Evolutionary conservation across 2,113 vertebrate species (phyloP), one percentile per base, ranked within the genome.

Genomic region (Guaruba guarouba): DNA sequence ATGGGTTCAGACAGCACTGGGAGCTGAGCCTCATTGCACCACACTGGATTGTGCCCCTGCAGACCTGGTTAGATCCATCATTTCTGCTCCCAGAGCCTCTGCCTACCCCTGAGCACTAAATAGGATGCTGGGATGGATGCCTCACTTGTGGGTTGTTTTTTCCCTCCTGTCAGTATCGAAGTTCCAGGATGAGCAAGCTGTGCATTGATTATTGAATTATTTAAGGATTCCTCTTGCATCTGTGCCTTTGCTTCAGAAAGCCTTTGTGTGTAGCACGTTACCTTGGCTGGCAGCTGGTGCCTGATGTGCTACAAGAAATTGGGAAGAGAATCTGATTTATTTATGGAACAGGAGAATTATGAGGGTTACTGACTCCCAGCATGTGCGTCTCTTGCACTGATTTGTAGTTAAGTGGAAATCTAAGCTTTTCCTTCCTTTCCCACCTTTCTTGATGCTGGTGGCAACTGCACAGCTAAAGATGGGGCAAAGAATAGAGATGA

Each of bases 121-220:
- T 9, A 24, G 31, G 52, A 62, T 22, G 4, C 5, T 71, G 48
- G 35, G 57, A 41, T 14, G 17, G 31, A 9, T 55, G 62, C 43
- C 69, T 62, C 4, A 2, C 48, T 89, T 76, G 28, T 48, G 66
- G 19, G 43, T 68, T 59, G 6, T 4, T 82, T 88, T 77, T 82
- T 33, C 54, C 35, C 46, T 85, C 31, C 57, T 86, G 31, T 51
- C 79, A 33, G 68, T 86, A 80, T 90, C 0, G 0, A 64, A 86
- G 83, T 86, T 90, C 74, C 83, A 84, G 44, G 39, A 78, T 51
- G 52, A 82, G 91, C 11, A 9, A 91, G 57, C 1, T 3, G 41
- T 55, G 88, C 92, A 91, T 85, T 83, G 19, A 63, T 91, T 95
- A 76, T 13, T 97, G 92, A 95, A 97, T 97, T 97, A 97, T 97